Conservation (phyloP, 2,113 vertebrate species). For the Tychaedon coryphoeus region DNA sequence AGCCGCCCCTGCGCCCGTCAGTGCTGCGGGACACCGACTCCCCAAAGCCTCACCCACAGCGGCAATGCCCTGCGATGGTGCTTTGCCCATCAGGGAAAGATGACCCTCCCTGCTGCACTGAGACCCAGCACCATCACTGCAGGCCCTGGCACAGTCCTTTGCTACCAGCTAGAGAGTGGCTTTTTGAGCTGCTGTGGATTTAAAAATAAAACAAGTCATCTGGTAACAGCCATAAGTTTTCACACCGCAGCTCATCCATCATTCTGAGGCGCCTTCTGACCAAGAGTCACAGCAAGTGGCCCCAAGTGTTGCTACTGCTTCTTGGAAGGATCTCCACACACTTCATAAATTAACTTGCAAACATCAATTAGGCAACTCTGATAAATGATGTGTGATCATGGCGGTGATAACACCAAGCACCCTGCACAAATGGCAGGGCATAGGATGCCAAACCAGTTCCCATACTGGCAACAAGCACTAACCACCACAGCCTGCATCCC, state of each 20-base stretch:
- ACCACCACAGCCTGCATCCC: accelerated
- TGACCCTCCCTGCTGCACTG: neutral
- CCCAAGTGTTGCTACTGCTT: neutral
- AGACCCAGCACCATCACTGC: neutral
- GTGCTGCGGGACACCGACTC: accelerated
- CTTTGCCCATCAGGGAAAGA: neutral
- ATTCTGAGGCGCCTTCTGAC: neutral
- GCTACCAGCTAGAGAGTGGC: neutral
- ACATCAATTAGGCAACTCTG: neutral
- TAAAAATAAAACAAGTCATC: neutral
- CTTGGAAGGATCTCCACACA: neutral
- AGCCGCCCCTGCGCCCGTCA: neutral
- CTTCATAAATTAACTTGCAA: neutral
- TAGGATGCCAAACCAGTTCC: neutral
- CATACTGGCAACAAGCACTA: neutral
- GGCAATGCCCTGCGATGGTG: accelerated
- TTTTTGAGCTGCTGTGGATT: neutral
- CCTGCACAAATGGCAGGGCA: neutral
- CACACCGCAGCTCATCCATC: neutral
- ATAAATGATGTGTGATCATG: neutral
- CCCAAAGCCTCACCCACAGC: neutral
- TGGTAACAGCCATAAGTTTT: neutral
- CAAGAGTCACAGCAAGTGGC: neutral
- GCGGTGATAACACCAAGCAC: accelerated
- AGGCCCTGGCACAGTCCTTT: accelerated